Evolutionary conservation across 2,797 vertebrate genomes (phyloP), one percentile per base, ranked within the genome.

Genomic region (Platalea minor): DNA sequence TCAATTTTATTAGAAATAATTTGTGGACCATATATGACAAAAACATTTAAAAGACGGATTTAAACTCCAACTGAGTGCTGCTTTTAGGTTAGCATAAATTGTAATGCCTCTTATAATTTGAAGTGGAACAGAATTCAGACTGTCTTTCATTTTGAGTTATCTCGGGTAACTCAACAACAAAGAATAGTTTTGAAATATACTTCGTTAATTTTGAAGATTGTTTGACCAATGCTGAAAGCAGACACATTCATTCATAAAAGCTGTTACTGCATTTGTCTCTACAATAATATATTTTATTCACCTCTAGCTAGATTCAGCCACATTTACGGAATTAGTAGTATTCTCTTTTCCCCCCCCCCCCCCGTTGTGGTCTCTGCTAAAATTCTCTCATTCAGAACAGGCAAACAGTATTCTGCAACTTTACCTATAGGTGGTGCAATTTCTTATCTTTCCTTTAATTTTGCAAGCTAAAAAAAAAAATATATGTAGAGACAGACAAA

Each of bases 341-440:
- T 24, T 63, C 23, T 37, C 5, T 46, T 39, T 33, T 67, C n/a
- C n/a, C n/a, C n/a, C n/a, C 69, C 61, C 20, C 18, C 65, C 67
- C 20, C 23, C 35, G 13, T 60, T 1, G 0, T 26, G 23, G 19
- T 72, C 26, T 81, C 51, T 5, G 15, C 63, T 88, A 77, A 80
- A 78, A 89, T 65, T 68, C 28, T 81, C 25, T 85, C 25, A 35
- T 53, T 85, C 56, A 53, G 37, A 86, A 84, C 29, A 68, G 31
- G 33, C 33, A 89, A 92, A 89, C 23, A 45, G 68, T 57, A 94
- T 92, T 97, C 83, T 95, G 46, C 54, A 81, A 41, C 70, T 82
- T 88, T 73, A 96, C 94, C 97, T 91, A 97, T 78, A 97, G 95
- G 89, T 97, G 97, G 96, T 96, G 93, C 94, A 96, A 96, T 97